A percentile compares a stretch with the other conserved stretches of the same genome.
Evolutionary conservation across 2,888 invertebrate species (phyloP).

Genomic region (Brachycybe producta): DNA sequence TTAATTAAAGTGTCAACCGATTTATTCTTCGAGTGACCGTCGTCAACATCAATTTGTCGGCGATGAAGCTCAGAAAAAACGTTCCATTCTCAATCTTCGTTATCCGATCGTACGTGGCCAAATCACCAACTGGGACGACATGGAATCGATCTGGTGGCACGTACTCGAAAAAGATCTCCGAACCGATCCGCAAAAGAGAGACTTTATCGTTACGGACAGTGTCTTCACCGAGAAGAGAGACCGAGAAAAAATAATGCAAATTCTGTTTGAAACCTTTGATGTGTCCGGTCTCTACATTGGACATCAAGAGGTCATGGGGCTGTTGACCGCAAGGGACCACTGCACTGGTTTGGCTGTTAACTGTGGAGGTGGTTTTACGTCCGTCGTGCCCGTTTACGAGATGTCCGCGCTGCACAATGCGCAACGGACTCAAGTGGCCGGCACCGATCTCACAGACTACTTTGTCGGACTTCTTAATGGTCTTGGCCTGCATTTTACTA

Average conservation of each 20-base stretch:
- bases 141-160: slow-evolving; percentile 11
- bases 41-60: too few species aligned
- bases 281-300: background rate
- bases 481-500: slow-evolving; percentile 26
- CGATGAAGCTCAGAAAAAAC: slow-evolving; percentile 11
- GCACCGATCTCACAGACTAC: slow-evolving; percentile 1
- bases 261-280: slow-evolving; percentile 4
- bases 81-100: slow-evolving; percentile 12
- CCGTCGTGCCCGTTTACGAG: background rate
- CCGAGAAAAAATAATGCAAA: slow-evolving; percentile 12
- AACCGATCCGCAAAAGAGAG: background rate
- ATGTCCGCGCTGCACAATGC: too few species aligned
- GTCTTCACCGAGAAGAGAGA: slow-evolving; percentile 8
- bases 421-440: background rate
- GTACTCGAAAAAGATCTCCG: slow-evolving; percentile 13
- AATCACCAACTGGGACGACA: slow-evolving; percentile 17
- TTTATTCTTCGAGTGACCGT: too few species aligned
- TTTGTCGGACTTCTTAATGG: background rate
- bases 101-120: slow-evolving; percentile 16
- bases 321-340: background rate
- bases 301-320: background rate
- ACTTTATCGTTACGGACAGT: slow-evolving; percentile 2
- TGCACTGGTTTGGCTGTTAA: background rate
- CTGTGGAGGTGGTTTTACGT: background rate
- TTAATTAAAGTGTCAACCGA: too few species aligned